Conservation (phyloP, 2,113 vertebrate species). For the Tylochromis polylepis region DNA sequence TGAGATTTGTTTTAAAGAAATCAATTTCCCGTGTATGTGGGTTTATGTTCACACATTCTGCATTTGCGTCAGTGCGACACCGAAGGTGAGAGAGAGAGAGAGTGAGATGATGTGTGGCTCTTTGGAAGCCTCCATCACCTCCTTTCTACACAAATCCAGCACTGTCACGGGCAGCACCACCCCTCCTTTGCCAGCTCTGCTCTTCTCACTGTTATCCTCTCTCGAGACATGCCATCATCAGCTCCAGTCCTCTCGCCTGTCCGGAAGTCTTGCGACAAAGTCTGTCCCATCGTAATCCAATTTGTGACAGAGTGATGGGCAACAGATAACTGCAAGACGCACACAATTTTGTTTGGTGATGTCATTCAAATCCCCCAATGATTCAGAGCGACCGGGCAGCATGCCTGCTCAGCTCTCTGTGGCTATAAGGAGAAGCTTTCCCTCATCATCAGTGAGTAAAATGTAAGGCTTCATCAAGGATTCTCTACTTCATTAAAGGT, state of each 20-base stretch:
- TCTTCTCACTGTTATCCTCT: slow-evolving; percentile 11
- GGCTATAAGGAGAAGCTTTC: background rate
- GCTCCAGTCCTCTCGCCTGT: background rate
- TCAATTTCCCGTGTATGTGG: slow-evolving; percentile 1
- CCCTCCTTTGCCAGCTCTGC: background rate
- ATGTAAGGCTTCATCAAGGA: background rate
- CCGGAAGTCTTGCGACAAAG: background rate
- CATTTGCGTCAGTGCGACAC: background rate
- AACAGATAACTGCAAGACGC: background rate
- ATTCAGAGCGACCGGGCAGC: background rate
- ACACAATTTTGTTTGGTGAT: background rate
- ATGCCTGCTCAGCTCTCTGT: background rate
- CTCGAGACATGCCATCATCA: slow-evolving; percentile 9
- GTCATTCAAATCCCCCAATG: background rate
- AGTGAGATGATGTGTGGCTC: slow-evolving; percentile 1
- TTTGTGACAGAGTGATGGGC: slow-evolving; percentile 13
- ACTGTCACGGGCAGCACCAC: background rate
- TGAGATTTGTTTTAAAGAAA: slow-evolving; percentile 11
- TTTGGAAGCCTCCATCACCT: background rate
- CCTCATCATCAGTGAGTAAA: background rate
- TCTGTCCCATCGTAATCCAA: slow-evolving; percentile 31
- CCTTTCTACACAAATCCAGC: slow-evolving; percentile 23
- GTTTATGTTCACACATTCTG: slow-evolving; percentile 3
- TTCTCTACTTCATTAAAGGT: slow-evolving; percentile 8
- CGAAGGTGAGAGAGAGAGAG: background rate